Base-by-base conservation (phyloP, 2,797 vertebrate genomes). In the Clarias pachynema region DNA sequence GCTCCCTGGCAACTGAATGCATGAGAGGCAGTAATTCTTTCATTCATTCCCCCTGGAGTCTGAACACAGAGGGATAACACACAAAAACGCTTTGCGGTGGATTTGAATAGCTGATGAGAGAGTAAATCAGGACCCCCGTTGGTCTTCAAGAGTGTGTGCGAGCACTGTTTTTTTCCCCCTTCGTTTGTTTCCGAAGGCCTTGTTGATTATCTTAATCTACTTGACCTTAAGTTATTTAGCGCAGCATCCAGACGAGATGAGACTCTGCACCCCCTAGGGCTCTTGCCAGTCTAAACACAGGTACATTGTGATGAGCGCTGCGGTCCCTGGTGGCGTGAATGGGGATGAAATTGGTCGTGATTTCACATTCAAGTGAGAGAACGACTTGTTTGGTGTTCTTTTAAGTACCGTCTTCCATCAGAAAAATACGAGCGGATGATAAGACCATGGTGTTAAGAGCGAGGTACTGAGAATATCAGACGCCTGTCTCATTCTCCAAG, bases 191-290 rank as follows among this genome's bases (percentile, higher is more conserved):
- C 88, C 77, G 73, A 89, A 89, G 87, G 85, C 81, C 88, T 85
- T 89, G 89, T 89, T 90, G 90, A 90, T 91, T 89, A 90, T 90
- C 88, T 91, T 89, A 90, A 88, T 90, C 86, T 90, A 90, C 90
- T 91, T 89, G 88, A 91, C 89, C 89, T 89, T 90, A 89, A 89
- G 85, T 87, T 90, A 89, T 89, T 89, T 91, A 88, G 87, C 87
- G 82, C 84, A 88, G 84, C 89, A 88, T 89, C 81, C 84, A 87
- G 89, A 89, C 78, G 56, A 88, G 86, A 88, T 83, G 62, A 85
- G 80, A 84, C 84, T 70, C 57, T 24, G 86, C 70, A 66, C 80
- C 83, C 87, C 88, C 88, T 73, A 59, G 86, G 89, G 88, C 84
- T 83, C 87, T 80, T 70, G 84, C 88, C 83, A 89, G 83, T 84